phyloP scores from a whole-genome alignment of 2,113 vertebrate genomes.

The Bombycilla garrulus region DNA sequence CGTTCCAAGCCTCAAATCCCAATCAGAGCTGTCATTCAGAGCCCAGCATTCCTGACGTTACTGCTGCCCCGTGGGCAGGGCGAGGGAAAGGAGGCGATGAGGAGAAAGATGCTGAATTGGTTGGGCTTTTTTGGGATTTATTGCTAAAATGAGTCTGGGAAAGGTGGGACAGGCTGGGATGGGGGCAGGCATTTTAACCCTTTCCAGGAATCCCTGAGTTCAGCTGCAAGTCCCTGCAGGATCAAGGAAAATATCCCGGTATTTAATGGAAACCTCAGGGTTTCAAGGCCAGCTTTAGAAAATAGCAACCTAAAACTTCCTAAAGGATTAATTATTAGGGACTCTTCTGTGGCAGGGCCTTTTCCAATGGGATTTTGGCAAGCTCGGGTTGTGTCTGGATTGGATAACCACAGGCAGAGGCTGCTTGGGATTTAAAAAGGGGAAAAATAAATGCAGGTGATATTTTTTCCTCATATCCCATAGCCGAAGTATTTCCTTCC shows the following conservation, averaged over 20 bases:
- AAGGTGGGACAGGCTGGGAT: background rate
- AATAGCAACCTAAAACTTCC: background rate
- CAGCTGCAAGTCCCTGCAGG: background rate
- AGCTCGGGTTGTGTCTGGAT: background rate
- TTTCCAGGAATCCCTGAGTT: background rate
- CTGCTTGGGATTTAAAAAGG: background rate
- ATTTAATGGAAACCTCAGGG: background rate
- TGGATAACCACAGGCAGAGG: background rate
- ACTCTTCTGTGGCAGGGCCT: background rate
- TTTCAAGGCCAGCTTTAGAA: background rate
- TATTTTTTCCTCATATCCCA: background rate
- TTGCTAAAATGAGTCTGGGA: background rate
- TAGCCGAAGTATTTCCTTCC: background rate
- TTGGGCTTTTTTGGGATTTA: background rate
- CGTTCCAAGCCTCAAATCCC: constrained; percentile 2
- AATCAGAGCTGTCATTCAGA: constrained; percentile 56
- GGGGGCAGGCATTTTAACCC: background rate
- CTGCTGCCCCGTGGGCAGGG: background rate
- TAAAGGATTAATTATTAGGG: background rate
- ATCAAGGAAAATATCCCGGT: background rate
- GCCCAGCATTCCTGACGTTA: background rate
- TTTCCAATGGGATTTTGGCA: constrained; percentile 13
- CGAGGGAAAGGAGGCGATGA: background rate
- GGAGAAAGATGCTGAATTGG: background rate
- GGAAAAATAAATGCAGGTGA: background rate